Evolutionary conservation across 1,140 invertebrate species (phyloP).

Genomic region (Sitophilus oryzae): DNA sequence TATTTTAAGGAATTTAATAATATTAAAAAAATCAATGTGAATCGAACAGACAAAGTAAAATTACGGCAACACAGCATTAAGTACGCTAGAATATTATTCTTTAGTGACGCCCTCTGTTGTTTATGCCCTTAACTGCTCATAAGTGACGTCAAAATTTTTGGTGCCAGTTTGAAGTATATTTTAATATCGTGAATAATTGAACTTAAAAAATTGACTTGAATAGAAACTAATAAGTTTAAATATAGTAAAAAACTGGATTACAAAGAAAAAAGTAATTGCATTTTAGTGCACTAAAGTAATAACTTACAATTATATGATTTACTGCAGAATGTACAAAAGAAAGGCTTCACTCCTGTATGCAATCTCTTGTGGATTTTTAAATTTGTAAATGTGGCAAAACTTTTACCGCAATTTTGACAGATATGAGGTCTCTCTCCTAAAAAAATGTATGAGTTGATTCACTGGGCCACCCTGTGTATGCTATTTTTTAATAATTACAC

Average conservation of each 20-base stretch:
- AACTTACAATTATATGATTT: slow-evolving; percentile 37
- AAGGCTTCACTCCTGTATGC: slow-evolving; percentile 53
- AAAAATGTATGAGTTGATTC: slow-evolving; percentile 11
- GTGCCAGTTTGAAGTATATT: neutral
- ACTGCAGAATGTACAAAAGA: slow-evolving; percentile 35
- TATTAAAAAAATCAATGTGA: no score
- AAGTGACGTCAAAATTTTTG: neutral
- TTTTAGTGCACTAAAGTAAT: slow-evolving; percentile 6
- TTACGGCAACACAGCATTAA: no score
- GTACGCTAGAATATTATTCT: no score
- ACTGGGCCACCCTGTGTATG: neutral
- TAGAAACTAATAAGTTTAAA: neutral
- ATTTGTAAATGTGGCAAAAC: slow-evolving; percentile 31
- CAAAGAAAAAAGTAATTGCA: neutral
- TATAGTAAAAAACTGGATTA: neutral
- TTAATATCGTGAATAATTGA: neutral
- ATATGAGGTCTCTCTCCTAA: slow-evolving; percentile 33
- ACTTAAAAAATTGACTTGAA: no score
- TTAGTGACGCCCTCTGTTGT: no score
- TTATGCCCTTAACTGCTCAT: neutral
- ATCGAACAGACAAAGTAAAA: no score
- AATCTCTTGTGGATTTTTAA: slow-evolving; percentile 59
- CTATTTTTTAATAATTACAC: neutral
- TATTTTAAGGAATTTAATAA: no score
- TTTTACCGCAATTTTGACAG: slow-evolving; percentile 34